Conservation (phyloP, 2,113 vertebrate genomes). For the Panurus biarmicus region DNA sequence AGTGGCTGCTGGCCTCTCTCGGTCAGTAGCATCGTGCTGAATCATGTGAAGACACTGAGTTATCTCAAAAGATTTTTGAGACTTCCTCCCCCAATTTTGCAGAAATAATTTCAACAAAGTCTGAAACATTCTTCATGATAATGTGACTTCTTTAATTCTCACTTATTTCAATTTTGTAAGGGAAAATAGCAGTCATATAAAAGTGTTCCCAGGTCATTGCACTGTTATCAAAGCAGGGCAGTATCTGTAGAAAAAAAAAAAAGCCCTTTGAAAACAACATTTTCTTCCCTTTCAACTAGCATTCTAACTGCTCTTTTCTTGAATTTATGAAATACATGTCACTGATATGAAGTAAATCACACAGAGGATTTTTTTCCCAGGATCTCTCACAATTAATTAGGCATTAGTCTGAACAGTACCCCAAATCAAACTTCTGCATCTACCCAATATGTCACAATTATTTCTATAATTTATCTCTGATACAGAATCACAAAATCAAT, state of each 20-base stretch:
- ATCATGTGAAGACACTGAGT: accelerated
- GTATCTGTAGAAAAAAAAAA: not conserved
- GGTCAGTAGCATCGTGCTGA: accelerated
- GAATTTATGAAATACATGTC: not conserved
- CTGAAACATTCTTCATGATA: not conserved
- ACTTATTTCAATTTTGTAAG: not conserved
- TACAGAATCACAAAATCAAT: not conserved
- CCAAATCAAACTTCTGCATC: not conserved
- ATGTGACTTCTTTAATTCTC: accelerated
- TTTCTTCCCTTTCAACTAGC: not conserved
- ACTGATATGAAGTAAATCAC: not conserved
- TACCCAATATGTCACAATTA: not conserved
- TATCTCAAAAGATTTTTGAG: not conserved
- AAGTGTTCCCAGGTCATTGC: not conserved
- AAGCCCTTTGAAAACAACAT: not conserved
- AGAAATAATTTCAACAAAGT: not conserved
- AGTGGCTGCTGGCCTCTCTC: accelerated
- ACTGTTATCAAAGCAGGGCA: not conserved
- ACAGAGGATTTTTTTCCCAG: not conserved
- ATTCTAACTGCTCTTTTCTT: not conserved
- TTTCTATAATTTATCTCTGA: not conserved
- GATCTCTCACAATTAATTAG: not conserved
- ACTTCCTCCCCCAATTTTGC: not conserved
- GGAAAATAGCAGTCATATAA: not conserved
- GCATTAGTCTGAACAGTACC: not conserved